Base-by-base conservation (phyloP, 2,888 invertebrate genomes). In the Yponomeuta cagnagella region DNA sequence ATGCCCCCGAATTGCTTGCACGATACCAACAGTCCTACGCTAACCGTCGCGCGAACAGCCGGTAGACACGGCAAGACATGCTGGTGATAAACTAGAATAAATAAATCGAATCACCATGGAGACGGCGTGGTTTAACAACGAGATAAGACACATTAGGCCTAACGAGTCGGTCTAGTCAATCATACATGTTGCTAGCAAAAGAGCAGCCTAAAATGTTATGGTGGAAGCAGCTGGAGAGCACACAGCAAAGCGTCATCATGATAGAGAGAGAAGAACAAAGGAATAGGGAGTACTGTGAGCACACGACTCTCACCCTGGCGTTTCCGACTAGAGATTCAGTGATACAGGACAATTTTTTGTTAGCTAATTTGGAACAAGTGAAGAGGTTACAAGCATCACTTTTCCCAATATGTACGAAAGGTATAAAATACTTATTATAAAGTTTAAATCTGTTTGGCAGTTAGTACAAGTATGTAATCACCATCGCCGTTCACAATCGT, bases 351-450 rank as follows among this genome's bases (percentile, higher is more conserved):
- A 86, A 88, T 80, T 79, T 89, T 70, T 81, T 90, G 73, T 82
- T 90, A 78, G 83, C 89, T 58, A 89, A 88, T 79, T 75, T 90
- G 81, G 89, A 93, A 75, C 93, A 90, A 84, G 95, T 95, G 63
- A 94, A 93, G 83, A 92, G 94, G 72, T 89, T 95, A 72, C 95
- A 95, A 84, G 94, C 95, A 69, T 91, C 93, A 70, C 86, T 95
- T 72, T 95, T 95, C 83, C 95, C 95, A 69, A 91, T 93, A 78
- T 92, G 87, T 77, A 88, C 84, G 75, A 93, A 87, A 93, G 92
- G 93, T 92, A 90, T 58, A 84, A 76, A 43, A 37, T 64, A 23
- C 15, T 9, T 30, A 12, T 6, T 63, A 12, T 69, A 58, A 10
- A 2, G 23, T 30, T 58, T 12, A 15, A 70, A 33, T 48, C 23